Evolutionary conservation across 2,888 invertebrate species (phyloP).

Genomic region (Schizaphis graminum): DNA sequence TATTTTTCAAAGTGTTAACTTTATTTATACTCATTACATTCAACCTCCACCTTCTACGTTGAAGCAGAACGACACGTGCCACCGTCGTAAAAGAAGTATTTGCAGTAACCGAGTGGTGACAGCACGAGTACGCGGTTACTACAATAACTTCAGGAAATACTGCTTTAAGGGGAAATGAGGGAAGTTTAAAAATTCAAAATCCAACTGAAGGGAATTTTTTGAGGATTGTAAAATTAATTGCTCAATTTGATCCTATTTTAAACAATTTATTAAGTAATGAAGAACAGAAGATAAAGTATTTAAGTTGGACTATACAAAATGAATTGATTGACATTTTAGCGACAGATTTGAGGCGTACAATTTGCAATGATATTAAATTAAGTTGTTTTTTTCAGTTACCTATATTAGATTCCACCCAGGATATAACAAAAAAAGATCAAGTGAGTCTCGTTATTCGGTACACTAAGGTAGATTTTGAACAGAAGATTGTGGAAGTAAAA

Average conservation of each 20-base stretch:
- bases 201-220: slow-evolving; percentile 2
- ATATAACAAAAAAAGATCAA: neutral
- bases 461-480: neutral
- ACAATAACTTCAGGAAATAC: slow-evolving; percentile 13
- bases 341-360: neutral
- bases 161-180: slow-evolving; percentile 26
- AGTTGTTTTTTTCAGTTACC: slow-evolving; percentile 8
- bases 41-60: no score
- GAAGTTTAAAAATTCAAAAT: neutral
- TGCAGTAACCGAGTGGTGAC: no score
- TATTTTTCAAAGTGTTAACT: no score
- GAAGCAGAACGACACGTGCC: no score
- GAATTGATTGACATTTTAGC: slow-evolving; percentile 8
- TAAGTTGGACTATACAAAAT: neutral
- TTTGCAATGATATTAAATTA: neutral
- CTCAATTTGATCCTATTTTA: slow-evolving; percentile 29
- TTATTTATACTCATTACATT: no score
- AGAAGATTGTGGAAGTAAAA: neutral
- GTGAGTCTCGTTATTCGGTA: slow-evolving; percentile 15
- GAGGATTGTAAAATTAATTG: neutral
- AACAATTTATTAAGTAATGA: slow-evolving; percentile 3
- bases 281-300: slow-evolving; percentile 19
- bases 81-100: no score
- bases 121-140: no score
- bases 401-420: neutral